A percentile compares a stretch with the other conserved stretches of the same genome.
phyloP scores from a whole-genome alignment of 92 coral and sea anemone species.

The Siderastrea radians region DNA sequence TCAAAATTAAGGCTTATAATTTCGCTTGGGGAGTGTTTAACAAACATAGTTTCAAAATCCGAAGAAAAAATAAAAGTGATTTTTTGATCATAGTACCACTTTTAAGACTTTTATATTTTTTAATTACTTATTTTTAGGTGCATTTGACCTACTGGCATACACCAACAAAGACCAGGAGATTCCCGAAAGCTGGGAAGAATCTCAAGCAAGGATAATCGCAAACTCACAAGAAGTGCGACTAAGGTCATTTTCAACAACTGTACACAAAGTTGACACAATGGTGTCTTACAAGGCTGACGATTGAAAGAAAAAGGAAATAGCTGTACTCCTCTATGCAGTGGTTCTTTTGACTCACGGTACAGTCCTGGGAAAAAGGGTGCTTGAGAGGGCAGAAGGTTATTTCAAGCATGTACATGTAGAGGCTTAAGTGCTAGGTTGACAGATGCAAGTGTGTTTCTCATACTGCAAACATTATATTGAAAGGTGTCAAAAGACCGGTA shows the following conservation, averaged over 20 bases:
- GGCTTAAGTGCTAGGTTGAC: neutral
- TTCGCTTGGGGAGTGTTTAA: too few species aligned
- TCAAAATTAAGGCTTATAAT: too few species aligned
- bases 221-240: constrained; percentile 97
- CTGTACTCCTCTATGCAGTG: neutral
- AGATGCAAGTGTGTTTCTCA: too few species aligned
- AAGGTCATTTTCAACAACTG: constrained; percentile 90
- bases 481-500: too few species aligned
- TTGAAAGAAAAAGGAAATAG: constrained; percentile 10
- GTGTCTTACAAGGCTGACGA: constrained; percentile 97
- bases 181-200: constrained; percentile 98
- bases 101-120: neutral
- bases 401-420: neutral
- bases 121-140: constrained; percentile 70
- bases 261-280: constrained; percentile 98
- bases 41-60: too few species aligned
- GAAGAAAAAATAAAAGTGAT: too few species aligned
- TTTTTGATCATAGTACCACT: neutral
- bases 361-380: neutral
- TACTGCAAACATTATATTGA: too few species aligned
- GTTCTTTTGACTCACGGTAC: neutral
- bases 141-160: constrained; percentile 95
- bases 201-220: constrained; percentile 94
- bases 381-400: neutral
- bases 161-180: constrained; percentile 92